phyloP scores from a whole-genome alignment of 2,113 vertebrate genomes.

The Seriola dumerili region DNA sequence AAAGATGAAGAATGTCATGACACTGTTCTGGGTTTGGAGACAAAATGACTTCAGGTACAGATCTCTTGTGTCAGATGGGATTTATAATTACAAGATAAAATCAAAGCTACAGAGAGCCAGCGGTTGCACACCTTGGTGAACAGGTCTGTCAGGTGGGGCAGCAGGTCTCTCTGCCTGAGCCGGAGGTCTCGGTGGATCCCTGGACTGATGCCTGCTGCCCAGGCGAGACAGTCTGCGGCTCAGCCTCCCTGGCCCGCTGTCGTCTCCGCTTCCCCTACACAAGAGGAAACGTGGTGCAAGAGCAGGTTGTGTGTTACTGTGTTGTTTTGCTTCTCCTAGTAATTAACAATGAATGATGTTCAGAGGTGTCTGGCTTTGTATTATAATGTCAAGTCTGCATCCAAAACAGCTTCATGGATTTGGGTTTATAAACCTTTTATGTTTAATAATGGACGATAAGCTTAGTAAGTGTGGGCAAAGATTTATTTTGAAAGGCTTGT shows the following conservation, averaged over 20 bases:
- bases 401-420: not conserved
- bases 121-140: slow-evolving; percentile 55
- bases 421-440: too few relatives aligned
- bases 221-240: slow-evolving; percentile 80
- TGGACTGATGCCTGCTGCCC: slow-evolving; percentile 72
- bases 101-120: not conserved
- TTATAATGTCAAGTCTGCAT: not conserved
- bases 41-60: not conserved
- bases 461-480: too few relatives aligned
- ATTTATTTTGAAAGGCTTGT: too few relatives aligned
- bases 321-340: not conserved
- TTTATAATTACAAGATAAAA: not conserved
- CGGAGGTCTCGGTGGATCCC: slow-evolving; percentile 72
- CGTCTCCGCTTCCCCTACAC: slow-evolving; percentile 77
- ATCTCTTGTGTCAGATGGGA: not conserved
- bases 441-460: too few relatives aligned
- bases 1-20: not conserved
- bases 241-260: slow-evolving; percentile 73
- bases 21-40: not conserved
- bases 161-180: slow-evolving; percentile 61
- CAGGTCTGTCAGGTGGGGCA: slow-evolving; percentile 26
- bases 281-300: not conserved
- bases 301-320: not conserved
- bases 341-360: not conserved
- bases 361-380: too few relatives aligned